Percentiles rank a stretch among this genome's conserved stretches.
Conservation (phyloP, 2,113 vertebrate species). For the Myxocyprinus asiaticus region DNA sequence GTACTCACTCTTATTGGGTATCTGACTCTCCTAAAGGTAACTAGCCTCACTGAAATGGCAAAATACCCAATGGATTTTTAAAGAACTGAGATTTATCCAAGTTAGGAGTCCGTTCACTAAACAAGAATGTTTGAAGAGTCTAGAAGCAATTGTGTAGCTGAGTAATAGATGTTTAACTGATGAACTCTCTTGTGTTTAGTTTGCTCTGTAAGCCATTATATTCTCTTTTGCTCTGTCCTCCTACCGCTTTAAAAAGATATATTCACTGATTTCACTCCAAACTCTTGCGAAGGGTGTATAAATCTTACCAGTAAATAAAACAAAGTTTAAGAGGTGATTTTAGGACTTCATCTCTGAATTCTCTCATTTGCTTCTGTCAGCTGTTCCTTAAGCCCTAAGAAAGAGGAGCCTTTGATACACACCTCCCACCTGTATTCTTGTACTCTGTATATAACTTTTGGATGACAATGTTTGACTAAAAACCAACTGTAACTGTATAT, state of each 20-base stretch:
- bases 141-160: not conserved
- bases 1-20: not conserved
- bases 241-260: slow-evolving; percentile 67
- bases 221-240: slow-evolving; percentile 38
- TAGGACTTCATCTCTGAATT: not conserved
- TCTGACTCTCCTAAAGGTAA: not conserved
- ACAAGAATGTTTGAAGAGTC: not conserved
- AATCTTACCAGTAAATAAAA: slow-evolving; percentile 87
- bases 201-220: slow-evolving; percentile 28
- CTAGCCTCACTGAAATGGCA: slow-evolving; percentile 10
- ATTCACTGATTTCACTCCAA: slow-evolving; percentile 81
- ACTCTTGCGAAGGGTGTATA: slow-evolving; percentile 85
- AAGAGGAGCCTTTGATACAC: not conserved
- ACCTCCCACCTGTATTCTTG: not conserved
- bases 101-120: not conserved
- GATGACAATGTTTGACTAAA: not conserved
- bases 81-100: not conserved
- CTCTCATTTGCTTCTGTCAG: not conserved
- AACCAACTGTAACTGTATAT: not conserved
- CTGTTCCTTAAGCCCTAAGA: not conserved
- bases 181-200: slow-evolving; percentile 31
- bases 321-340: slow-evolving; percentile 46
- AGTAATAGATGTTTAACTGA: slow-evolving; percentile 23
- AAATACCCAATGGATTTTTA: not conserved
- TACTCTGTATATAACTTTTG: not conserved